Evolutionary conservation across 2,113 vertebrate genomes (phyloP).

Genomic region (Paradoxurus hermaphroditus): DNA sequence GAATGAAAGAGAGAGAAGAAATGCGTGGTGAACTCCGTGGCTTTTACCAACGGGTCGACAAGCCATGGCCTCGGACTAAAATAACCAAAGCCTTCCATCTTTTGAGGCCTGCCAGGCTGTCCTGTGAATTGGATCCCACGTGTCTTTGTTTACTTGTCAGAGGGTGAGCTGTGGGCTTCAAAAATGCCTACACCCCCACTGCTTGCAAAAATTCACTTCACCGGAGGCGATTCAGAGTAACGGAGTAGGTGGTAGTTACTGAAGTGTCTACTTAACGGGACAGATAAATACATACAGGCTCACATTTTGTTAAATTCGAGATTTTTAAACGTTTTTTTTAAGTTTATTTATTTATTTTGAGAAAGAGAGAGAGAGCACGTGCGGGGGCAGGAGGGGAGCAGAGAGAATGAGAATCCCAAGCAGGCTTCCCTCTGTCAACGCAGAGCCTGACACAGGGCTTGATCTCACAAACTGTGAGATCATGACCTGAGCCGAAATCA

Average conservation of each 20-base stretch:
- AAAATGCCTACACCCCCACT: neutral
- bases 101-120: neutral
- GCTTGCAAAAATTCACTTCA: neutral
- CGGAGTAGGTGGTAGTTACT: neutral
- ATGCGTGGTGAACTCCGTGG: neutral
- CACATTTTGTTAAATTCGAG: neutral
- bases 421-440: no score
- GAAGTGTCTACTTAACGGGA: neutral
- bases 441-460: no score
- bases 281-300: neutral
- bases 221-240: neutral
- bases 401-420: no score
- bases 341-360: no score
- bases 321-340: neutral
- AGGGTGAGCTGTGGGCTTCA: neutral
- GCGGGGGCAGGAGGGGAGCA: no score
- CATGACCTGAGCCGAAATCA: no score
- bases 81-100: neutral
- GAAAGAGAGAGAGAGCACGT: no score
- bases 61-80: conserved; percentile 6
- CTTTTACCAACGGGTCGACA: conserved; percentile 21
- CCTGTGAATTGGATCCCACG: neutral
- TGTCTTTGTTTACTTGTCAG: conserved; percentile 11
- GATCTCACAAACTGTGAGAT: no score
- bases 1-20: conserved; percentile 30